These are phyloP conservation scores for Caenorhabditis becei DNA, from an alignment of 2,888 invertebrate genomes.

Conservation along the genomic window DNA sequence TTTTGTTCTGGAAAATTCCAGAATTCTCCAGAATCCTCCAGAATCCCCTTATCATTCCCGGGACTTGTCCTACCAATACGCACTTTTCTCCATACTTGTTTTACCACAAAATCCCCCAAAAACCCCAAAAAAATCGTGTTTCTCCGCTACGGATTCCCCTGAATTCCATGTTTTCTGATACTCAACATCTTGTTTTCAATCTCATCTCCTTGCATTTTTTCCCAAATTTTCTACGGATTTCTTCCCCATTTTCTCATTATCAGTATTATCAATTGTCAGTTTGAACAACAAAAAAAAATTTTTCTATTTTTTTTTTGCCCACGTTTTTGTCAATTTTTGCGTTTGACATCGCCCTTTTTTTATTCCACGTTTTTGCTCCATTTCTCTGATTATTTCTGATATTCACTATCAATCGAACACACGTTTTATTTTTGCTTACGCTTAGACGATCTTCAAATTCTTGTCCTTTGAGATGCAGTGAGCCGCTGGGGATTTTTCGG, in stretches of 20 bases:
- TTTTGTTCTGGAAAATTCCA: not conserved
- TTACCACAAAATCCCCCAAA: conserved; percentile 14
- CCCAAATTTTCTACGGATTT: not conserved
- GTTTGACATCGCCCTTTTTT: not conserved
- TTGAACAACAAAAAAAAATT: no score
- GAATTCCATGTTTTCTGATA: conserved; percentile 9
- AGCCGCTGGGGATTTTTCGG: not conserved
- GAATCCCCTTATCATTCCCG: not conserved
- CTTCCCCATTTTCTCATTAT: no score
- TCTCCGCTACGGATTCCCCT: not conserved
- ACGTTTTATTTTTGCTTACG: not conserved
- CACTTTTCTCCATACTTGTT: conserved; percentile 20
- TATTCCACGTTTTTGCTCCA: not conserved
- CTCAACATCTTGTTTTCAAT: conserved; percentile 5
- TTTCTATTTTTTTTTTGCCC: no score
- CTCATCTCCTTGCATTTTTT: conserved; percentile 1
- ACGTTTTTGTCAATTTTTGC: not conserved
- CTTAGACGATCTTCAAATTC: not conserved
- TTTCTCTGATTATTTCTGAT: not conserved
- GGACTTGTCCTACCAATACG: not conserved
- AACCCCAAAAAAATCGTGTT: not conserved
- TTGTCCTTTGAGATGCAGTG: not conserved
- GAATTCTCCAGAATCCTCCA: not conserved
- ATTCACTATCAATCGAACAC: not conserved
- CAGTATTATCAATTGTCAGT: no score